Evolutionary conservation across 2,888 invertebrate genomes (phyloP).

Genomic region (Sycophila texana): DNA sequence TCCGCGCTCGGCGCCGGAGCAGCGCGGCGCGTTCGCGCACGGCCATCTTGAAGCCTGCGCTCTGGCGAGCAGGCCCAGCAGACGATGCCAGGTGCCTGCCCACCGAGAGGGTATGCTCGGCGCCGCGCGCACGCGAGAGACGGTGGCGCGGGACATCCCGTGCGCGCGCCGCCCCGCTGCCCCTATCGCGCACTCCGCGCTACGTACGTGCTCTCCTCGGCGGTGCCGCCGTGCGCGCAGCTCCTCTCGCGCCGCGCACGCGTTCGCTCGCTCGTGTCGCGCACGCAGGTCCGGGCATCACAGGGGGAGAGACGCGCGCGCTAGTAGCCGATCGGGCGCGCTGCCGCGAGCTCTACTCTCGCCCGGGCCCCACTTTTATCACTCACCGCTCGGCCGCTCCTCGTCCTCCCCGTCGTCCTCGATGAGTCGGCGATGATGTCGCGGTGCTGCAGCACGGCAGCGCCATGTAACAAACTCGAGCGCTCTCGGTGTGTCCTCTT

Average conservation of each 20-base stretch:
- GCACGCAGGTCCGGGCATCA: slow-evolving; percentile 10
- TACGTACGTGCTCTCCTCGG: slow-evolving; percentile 49
- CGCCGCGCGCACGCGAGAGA: slow-evolving; percentile 7
- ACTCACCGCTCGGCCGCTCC: slow-evolving; percentile 10
- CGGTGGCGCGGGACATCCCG: background rate
- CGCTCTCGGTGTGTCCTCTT: background rate
- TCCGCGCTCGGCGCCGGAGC: background rate
- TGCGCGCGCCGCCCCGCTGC: slow-evolving; percentile 18
- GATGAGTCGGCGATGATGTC: background rate
- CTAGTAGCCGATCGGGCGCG: slow-evolving; percentile 1
- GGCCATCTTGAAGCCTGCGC: slow-evolving; percentile 75
- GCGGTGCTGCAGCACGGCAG: background rate
- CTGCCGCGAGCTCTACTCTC: background rate
- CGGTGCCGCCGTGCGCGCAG: slow-evolving; percentile 6
- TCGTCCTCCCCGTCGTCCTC: background rate
- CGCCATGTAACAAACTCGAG: background rate
- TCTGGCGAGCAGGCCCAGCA: slow-evolving; percentile 69
- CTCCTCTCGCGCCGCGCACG: slow-evolving; percentile 15
- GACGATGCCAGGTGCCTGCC: slow-evolving; percentile 67
- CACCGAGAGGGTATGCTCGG: background rate
- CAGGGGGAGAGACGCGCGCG: slow-evolving; percentile 28
- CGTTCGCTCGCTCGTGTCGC: slow-evolving; percentile 7
- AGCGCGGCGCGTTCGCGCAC: slow-evolving; percentile 34
- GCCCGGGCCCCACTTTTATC: slow-evolving; percentile 10
- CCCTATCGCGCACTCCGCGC: slow-evolving; percentile 43